Conservation (phyloP, 2,113 vertebrate genomes). For the Tachysurus vachellii region DNA sequence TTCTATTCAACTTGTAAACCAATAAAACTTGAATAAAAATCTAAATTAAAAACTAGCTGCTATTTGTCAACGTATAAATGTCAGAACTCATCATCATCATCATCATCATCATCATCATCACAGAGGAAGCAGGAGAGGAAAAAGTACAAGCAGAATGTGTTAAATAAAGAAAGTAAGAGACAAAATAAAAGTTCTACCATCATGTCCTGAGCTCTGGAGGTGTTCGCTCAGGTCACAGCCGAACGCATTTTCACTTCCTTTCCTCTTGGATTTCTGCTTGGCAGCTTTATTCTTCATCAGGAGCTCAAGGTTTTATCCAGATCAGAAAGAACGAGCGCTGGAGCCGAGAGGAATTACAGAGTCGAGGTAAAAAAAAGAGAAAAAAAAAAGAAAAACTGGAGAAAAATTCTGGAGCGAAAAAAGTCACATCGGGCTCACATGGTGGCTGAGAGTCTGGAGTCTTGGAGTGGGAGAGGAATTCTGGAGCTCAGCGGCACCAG, state of each 20-base stretch:
- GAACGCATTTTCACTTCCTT: constrained; percentile 88
- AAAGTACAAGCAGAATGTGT: constrained; percentile 10
- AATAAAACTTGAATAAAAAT: not conserved
- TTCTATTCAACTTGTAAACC: too few relatives aligned
- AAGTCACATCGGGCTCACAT: constrained; percentile 70
- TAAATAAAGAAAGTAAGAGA: constrained; percentile 16
- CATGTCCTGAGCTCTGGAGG: constrained; percentile 91
- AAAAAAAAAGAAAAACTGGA: constrained; percentile 54
- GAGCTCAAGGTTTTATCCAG: constrained; percentile 68
- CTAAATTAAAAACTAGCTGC: not conserved
- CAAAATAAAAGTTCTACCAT: constrained; percentile 80
- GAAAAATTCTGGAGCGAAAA: constrained; percentile 51
- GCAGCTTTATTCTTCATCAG: constrained; percentile 99
- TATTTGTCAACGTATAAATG: not conserved
- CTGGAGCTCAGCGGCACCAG: constrained; percentile 45
- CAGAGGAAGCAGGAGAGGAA: not conserved
- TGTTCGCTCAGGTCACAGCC: constrained; percentile 96
- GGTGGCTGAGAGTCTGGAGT: constrained; percentile 59
- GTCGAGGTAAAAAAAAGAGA: constrained; percentile 39
- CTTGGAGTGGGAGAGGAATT: constrained; percentile 56
- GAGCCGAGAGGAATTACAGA: constrained; percentile 45
- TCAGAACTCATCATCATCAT: not conserved
- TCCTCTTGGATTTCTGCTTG: constrained; percentile 94
- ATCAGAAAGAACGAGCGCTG: constrained; percentile 56
- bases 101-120: not conserved